Evolutionary conservation across 1,140 invertebrate genomes (phyloP), one percentile per base, ranked within the genome.

Genomic region (Antheraea mylitta): DNA sequence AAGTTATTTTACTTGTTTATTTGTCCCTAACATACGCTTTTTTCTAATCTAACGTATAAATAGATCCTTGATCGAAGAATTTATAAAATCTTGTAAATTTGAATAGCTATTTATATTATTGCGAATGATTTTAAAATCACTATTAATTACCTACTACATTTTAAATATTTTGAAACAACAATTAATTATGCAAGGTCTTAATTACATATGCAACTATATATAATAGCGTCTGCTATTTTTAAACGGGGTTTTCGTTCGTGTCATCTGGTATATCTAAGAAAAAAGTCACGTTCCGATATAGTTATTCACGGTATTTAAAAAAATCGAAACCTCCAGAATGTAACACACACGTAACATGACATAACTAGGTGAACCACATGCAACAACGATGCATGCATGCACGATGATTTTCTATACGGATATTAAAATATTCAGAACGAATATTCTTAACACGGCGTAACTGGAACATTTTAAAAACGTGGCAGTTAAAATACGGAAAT

Each of bases 291-390:
- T 65, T 65, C 64, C 38, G 13, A 53, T 53, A 16, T 13, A 16
- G 45, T 2, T n/a, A n/a, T n/a, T 48, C 13, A 18, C 8, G 2
- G 64, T 19, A 37, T 48, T 18, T 19, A 65, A 48, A 11, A 65
- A 66, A 59, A 66, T 59, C 65, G 48, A 66, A 58, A 22, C 36
- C 30, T 66, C 36, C 19, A n/a, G 30, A 66, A 59, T 30, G 10
- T 37, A 42, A 6, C 18, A 22, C 22, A 48, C 18, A 58, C 18
- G 30, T 38, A 36, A 36, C n/a, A 58, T 66, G 53, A 38, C 65
- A 66, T 66, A 66, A 66, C 53, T 59, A 53, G 36, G 16, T 19
- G 16, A 37, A 37, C 22, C 8, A 45, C 65, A 66, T 59, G 65
- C 65, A 59, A 66, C n/a, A 37, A 30, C 65, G 45, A 66, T 66